phyloP scores from a whole-genome alignment of 2,797 vertebrate genomes.

The Odontamblyopus lacepedii region DNA sequence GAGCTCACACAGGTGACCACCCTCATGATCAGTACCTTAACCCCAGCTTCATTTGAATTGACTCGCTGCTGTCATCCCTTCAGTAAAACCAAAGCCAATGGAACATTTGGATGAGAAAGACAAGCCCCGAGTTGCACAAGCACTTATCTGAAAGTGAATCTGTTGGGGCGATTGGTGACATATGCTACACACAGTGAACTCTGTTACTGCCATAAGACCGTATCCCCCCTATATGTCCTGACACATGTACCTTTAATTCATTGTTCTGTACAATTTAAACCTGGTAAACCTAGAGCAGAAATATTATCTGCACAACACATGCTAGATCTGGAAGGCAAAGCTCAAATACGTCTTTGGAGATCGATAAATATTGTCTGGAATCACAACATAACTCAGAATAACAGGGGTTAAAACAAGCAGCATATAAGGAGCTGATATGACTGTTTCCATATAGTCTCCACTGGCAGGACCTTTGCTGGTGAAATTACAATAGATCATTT shows the following conservation, averaged over 20 bases:
- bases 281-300: slow-evolving; percentile 45
- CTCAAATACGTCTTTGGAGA: slow-evolving; percentile 37
- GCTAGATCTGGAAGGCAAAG: slow-evolving; percentile 34
- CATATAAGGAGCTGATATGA: slow-evolving; percentile 54
- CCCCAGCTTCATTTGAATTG: slow-evolving; percentile 43
- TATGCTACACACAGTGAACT: slow-evolving; percentile 49
- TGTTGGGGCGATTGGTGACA: slow-evolving; percentile 44
- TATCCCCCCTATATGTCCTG: slow-evolving; percentile 3
- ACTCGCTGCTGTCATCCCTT: slow-evolving; percentile 46
- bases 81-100: slow-evolving; percentile 48
- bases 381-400: slow-evolving; percentile 50
- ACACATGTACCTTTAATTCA: slow-evolving; percentile 34
- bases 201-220: slow-evolving; percentile 42
- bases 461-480: slow-evolving; percentile 54
- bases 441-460: slow-evolving; percentile 63
- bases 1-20: slow-evolving; percentile 32
- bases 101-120: slow-evolving; percentile 39
- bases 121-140: slow-evolving; percentile 60
- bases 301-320: slow-evolving; percentile 34
- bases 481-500: slow-evolving; percentile 71
- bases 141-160: slow-evolving; percentile 51
- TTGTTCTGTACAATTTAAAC: slow-evolving; percentile 60
- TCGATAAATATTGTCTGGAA: slow-evolving; percentile 63
- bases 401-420: slow-evolving; percentile 58
- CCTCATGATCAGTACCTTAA: slow-evolving; percentile 60